Evolutionary conservation across 2,888 invertebrate species (phyloP).

Genomic region (Dyspetes luteomarginatus): DNA sequence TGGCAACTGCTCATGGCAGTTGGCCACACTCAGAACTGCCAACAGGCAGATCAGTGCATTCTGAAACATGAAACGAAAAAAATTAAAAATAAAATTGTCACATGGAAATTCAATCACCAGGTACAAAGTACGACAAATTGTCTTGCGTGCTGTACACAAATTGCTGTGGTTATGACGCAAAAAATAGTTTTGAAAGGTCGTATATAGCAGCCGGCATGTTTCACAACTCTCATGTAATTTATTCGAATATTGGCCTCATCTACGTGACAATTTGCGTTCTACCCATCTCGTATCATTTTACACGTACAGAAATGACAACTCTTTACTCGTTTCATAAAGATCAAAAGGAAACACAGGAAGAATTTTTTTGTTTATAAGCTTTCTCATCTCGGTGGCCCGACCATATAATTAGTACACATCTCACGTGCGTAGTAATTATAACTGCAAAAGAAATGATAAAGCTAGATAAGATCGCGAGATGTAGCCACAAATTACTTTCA

Average conservation of each 20-base stretch:
- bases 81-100: slow-evolving; percentile 34
- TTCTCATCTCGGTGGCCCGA: no score
- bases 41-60: slow-evolving; percentile 74
- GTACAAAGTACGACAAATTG: slow-evolving; percentile 42
- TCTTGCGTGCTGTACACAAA: slow-evolving; percentile 3
- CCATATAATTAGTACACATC: slow-evolving; percentile 11
- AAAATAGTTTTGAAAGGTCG: slow-evolving; percentile 43
- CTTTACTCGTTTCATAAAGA: no score
- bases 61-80: slow-evolving; percentile 70
- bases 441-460: neutral
- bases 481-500: slow-evolving; percentile 34
- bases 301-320: neutral
- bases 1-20: slow-evolving; percentile 74
- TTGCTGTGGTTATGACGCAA: slow-evolving; percentile 5
- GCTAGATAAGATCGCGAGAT: neutral
- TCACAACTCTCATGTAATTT: slow-evolving; percentile 6
- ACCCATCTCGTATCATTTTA: neutral
- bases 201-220: neutral
- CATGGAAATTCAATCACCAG: slow-evolving; percentile 5
- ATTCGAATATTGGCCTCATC: slow-evolving; percentile 9
- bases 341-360: neutral
- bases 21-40: slow-evolving; percentile 73
- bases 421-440: slow-evolving; percentile 12
- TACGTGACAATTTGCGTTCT: neutral
- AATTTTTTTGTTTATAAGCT: no score